Base-by-base conservation (phyloP, 2,113 vertebrate species). In the Neomonachus schauinslandi region DNA sequence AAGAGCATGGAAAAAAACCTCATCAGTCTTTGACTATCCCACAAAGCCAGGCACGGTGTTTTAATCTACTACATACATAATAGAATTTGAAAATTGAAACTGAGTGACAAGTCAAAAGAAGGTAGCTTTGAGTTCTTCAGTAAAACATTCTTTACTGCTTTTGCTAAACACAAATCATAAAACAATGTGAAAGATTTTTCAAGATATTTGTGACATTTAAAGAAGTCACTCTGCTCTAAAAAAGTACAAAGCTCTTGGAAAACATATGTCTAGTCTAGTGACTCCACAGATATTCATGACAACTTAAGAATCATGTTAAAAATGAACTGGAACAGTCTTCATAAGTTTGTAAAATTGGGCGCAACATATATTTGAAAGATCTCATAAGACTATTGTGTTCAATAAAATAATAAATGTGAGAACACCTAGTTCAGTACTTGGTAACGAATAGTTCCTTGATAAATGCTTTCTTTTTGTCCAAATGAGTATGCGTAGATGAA, bases 401-500 rank as follows among this genome's bases (percentile, higher is more conserved):
- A 97, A 63, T 71, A 87, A 83, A 90, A 72, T 49, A 77, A 63
- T 28, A 80, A 89, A 74, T 63, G 6, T 42, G 9, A 91, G 95
- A 93, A 33, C 15, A 82, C 15, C 36, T 89, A 72, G 26, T 59
- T 77, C 2, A 59, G 49, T 63, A 74, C 19, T 1, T 65, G 39
- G 24, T 79, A 90, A 92, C 72, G 90, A 95, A 88, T 11, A 92
- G 72, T 72, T 82, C 24, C 59, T 51, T 26, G 26, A 81, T 83
- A 74, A 94, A n/a, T 61, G 46, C 80, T 81, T 95, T 59, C 33
- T 51, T 96, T 97, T 93, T 69, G 92, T 91, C 89, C n/a, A 76
- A 93, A 92, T 95, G 16, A 85, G 33, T 89, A 82, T 84, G 4
- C 61, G 77, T 89, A 93, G 15, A 39, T 92, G 42, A 88, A 36